These are phyloP conservation scores for Apodemia duryi DNA, from an alignment of 2,888 invertebrate species.

Conservation along the genomic window DNA sequence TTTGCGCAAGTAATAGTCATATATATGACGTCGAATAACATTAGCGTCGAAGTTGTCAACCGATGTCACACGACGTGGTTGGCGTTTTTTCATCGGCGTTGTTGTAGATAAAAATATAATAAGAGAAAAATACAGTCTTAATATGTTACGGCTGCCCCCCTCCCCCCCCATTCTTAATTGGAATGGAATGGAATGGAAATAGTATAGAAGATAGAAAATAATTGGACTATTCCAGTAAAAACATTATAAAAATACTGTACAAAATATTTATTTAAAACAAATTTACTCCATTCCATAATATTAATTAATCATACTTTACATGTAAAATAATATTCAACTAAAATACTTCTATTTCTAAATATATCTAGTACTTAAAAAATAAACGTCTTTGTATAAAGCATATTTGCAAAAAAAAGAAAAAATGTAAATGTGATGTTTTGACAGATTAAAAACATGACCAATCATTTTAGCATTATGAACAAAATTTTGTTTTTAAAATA, in stretches of 20 bases:
- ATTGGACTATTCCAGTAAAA: background rate
- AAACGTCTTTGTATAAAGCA: constrained; percentile 9
- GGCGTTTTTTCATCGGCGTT: too few relatives aligned
- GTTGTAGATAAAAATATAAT: too few relatives aligned
- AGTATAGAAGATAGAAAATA: too few relatives aligned
- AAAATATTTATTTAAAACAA: constrained; percentile 15
- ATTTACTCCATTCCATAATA: background rate
- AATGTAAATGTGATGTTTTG: background rate
- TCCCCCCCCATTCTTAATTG: too few relatives aligned
- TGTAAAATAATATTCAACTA: constrained; percentile 3
- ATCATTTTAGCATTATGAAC: background rate
- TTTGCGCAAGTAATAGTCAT: too few relatives aligned
- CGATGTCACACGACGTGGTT: too few relatives aligned
- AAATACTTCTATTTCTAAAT: constrained; percentile 9
- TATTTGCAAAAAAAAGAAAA: background rate
- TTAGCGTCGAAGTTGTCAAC: too few relatives aligned
- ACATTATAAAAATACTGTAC: constrained; percentile 16
- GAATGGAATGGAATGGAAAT: too few relatives aligned
- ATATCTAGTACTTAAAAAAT: constrained; percentile 8
- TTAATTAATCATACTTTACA: constrained; percentile 7
- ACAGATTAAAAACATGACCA: background rate
- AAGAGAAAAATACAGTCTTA: too few relatives aligned
- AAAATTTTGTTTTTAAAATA: background rate
- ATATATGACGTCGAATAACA: too few relatives aligned
- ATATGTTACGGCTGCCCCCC: too few relatives aligned